Conservation (phyloP, 2,113 vertebrate genomes). For the Podarcis cretensis region DNA sequence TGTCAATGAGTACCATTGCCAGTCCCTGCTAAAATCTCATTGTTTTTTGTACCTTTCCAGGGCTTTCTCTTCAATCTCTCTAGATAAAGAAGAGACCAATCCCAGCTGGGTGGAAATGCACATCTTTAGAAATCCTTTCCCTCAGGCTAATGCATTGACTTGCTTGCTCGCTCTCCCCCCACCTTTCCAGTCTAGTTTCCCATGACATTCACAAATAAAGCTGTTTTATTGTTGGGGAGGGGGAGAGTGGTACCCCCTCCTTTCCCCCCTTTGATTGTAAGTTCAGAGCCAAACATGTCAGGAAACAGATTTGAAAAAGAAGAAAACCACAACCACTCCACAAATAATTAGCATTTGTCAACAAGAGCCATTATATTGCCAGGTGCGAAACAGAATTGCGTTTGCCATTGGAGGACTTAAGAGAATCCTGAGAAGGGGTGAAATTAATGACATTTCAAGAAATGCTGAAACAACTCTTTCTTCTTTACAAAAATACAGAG, state of each 20-base stretch:
- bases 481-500: slow-evolving; percentile 29
- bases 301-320: slow-evolving; percentile 18
- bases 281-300: slow-evolving; percentile 48
- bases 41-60: slow-evolving; percentile 49
- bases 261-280: slow-evolving; percentile 46
- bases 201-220: slow-evolving; percentile 64
- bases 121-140: slow-evolving; percentile 62
- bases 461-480: slow-evolving; percentile 29
- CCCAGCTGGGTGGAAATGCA: slow-evolving; percentile 57
- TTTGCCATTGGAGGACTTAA: slow-evolving; percentile 48
- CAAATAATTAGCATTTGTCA: slow-evolving; percentile 70
- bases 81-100: slow-evolving; percentile 52
- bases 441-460: slow-evolving; percentile 53
- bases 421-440: slow-evolving; percentile 36
- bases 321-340: neutral
- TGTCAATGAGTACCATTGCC: slow-evolving; percentile 55
- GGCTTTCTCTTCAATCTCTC: slow-evolving; percentile 12
- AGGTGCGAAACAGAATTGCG: slow-evolving; percentile 48
- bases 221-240: slow-evolving; percentile 42
- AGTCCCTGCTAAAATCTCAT: slow-evolving; percentile 61
- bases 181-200: slow-evolving; percentile 54
- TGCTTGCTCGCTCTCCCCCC: slow-evolving; percentile 55
- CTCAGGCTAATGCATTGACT: slow-evolving; percentile 49
- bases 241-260: slow-evolving; percentile 28
- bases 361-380: slow-evolving; percentile 49